A percentile compares a stretch with the other conserved stretches of the same genome.
Conservation (phyloP, 2,797 vertebrate genomes). For the Siniperca scherzeri region DNA sequence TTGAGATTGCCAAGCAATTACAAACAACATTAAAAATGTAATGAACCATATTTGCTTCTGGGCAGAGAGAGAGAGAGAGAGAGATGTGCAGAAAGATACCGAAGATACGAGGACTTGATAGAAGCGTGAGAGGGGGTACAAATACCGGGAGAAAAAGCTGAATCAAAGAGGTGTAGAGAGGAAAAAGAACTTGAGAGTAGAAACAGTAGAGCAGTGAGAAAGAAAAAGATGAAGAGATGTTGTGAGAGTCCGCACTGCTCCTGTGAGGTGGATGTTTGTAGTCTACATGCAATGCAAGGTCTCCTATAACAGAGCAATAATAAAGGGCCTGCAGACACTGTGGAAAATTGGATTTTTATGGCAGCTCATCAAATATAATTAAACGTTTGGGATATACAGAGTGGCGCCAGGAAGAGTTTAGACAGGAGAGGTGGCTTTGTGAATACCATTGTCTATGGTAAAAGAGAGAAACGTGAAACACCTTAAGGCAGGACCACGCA, state of each 20-base stretch:
- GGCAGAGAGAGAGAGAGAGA: slow-evolving; percentile 38
- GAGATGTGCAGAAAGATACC: neutral
- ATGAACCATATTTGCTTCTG: slow-evolving; percentile 69
- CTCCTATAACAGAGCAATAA: slow-evolving; percentile 59
- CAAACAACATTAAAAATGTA: slow-evolving; percentile 80
- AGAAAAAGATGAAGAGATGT: slow-evolving; percentile 24
- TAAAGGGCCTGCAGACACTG: slow-evolving; percentile 65
- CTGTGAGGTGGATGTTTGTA: slow-evolving; percentile 33
- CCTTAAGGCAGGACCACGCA: neutral
- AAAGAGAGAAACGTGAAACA: slow-evolving; percentile 9
- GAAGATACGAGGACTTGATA: slow-evolving; percentile 25
- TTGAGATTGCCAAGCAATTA: slow-evolving; percentile 72
- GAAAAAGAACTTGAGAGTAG: slow-evolving; percentile 1
- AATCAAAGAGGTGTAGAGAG: slow-evolving; percentile 7
- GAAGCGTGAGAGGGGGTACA: neutral
- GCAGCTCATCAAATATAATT: slow-evolving; percentile 80
- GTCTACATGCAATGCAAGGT: slow-evolving; percentile 39
- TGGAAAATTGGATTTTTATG: slow-evolving; percentile 77
- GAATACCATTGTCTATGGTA: slow-evolving; percentile 24
- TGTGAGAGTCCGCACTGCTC: slow-evolving; percentile 6
- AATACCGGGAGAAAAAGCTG: neutral
- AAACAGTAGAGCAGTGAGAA: neutral
- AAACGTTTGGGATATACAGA: slow-evolving; percentile 69
- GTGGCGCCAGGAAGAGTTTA: slow-evolving; percentile 48
- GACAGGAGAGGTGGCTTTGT: slow-evolving; percentile 44